phyloP scores from a whole-genome alignment of 2,888 invertebrate genomes.

The Spilosoma lubricipeda region DNA sequence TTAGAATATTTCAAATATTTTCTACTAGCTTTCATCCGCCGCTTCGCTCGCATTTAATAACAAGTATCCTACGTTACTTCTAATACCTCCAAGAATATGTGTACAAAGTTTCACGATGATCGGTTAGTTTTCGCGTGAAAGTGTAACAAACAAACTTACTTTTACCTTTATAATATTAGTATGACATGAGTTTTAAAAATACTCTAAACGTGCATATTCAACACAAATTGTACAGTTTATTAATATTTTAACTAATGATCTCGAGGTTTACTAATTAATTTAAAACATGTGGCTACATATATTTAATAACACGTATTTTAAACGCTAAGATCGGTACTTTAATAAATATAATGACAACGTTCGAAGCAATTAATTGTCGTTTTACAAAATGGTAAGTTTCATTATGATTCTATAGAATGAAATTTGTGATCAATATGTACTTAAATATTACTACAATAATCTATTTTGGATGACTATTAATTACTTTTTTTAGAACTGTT shows the following conservation, averaged over 20 bases:
- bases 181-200: neutral
- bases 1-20: neutral
- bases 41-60: too few species aligned
- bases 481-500: neutral
- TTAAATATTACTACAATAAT: neutral
- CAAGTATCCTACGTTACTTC: too few species aligned
- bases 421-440: neutral
- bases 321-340: neutral
- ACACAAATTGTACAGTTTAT: neutral
- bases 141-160: too few species aligned
- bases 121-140: too few species aligned
- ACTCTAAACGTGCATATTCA: conserved; percentile 6
- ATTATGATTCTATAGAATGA: neutral
- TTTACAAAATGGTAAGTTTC: neutral
- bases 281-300: neutral
- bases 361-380: neutral
- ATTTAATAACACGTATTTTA: neutral
- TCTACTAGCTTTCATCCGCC: too few species aligned
- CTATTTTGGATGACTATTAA: neutral
- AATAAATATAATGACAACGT: neutral
- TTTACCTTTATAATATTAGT: too few species aligned
- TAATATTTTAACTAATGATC: neutral
- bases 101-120: too few species aligned
- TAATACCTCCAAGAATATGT: too few species aligned
- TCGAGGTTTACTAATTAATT: neutral